Conservation (phyloP, 2,113 vertebrate species). For the Diadophis punctatus region DNA sequence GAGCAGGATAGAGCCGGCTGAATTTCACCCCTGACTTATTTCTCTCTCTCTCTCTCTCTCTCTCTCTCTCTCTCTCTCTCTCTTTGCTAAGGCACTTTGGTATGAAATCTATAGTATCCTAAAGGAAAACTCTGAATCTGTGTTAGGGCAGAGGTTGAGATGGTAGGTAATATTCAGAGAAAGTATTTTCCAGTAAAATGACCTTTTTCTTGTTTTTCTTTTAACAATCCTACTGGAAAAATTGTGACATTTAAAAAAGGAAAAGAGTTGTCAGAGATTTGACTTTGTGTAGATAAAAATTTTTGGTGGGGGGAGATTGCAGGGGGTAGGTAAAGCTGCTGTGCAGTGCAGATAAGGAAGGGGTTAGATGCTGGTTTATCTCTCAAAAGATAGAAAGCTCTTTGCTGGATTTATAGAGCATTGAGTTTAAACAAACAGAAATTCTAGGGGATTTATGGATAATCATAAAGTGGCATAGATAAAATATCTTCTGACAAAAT, state of each 20-base stretch:
- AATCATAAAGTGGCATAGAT: constrained; percentile 48
- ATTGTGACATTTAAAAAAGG: constrained; percentile 55
- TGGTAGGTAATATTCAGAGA: neutral
- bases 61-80: neutral
- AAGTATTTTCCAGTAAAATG: constrained; percentile 23
- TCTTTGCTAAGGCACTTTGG: neutral
- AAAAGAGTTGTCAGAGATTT: constrained; percentile 51
- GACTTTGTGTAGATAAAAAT: constrained; percentile 55
- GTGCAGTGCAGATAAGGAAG: constrained; percentile 56
- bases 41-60: neutral
- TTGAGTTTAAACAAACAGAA: constrained; percentile 58
- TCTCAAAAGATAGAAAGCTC: constrained; percentile 40
- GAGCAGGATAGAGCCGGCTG: too few species aligned
- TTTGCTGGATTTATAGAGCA: constrained; percentile 38
- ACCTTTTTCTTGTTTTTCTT: neutral
- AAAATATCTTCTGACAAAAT: constrained; percentile 43
- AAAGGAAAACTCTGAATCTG: neutral
- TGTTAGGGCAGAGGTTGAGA: neutral
- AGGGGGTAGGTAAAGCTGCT: constrained; percentile 48
- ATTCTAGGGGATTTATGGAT: constrained; percentile 50
- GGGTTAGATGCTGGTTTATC: constrained; percentile 53
- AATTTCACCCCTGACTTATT: too few species aligned
- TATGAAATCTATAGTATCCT: neutral
- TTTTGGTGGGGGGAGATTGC: constrained; percentile 5
- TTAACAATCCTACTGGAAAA: constrained; percentile 20